Evolutionary conservation across 2,113 vertebrate genomes (phyloP), one percentile per base, ranked within the genome.

Genomic region (Nyctereutes procyonoides): DNA sequence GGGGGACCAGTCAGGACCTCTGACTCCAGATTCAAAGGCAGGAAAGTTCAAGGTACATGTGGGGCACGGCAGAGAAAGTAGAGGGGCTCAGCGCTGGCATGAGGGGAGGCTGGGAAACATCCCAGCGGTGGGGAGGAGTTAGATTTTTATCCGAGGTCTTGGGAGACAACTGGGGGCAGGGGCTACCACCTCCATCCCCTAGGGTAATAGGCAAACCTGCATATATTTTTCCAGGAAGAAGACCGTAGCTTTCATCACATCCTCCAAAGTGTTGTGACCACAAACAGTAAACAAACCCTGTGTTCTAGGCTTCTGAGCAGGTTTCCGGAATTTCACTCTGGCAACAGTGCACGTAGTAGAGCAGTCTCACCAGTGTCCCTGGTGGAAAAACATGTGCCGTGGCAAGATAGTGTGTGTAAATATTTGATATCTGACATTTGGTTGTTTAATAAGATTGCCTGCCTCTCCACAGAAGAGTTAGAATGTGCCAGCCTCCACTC

Each of bases 21-120:
- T 56, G 90, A 62, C 73, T 97, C 88, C 91, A 86, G 74, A 96
- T 98, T 97, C 98, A 98, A 98, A 98, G 97, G 82, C 96, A 95
- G 96, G 98, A 97, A 96, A 89, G 56, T 62, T 82, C 65, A 69
- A 60, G 93, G 81, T 80, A 67, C 74, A 28, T 76, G n/a, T 63
- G 76, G 80, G 35, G 73, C 2, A 56, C 97, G 98, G 97, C 97
- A 93, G 95, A 67, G 82, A 58, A 55, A 56, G 16, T 71, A 79
- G 53, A n/a, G n/a, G 48, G 17, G 10, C 76, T 79, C 43, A 30
- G 51, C 9, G 60, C 56, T 28, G 24, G 16, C 1, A 32, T 0
- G 12, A 2, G 28, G 24, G 48, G 13, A 3, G 5, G 2, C 43
- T 35, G 7, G 22, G 76, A 30, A 74, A 65, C 43, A 43, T 43